Evolutionary conservation across 2,888 invertebrate genomes (phyloP).

Genomic region (Caenorhabditis sp.): DNA sequence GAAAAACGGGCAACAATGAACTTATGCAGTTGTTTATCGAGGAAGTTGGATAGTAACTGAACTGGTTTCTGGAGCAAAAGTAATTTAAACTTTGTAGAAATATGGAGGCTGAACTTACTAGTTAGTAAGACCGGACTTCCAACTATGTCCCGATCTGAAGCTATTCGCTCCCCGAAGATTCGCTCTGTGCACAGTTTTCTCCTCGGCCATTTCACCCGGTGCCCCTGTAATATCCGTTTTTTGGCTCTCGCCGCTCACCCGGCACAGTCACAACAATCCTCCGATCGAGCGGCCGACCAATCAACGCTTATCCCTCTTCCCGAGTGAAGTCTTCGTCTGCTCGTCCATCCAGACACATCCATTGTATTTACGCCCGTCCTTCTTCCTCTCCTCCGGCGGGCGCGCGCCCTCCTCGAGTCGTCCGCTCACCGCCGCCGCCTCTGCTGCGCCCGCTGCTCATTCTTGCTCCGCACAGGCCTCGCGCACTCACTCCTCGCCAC

Average conservation of each 20-base stretch:
- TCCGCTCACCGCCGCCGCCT: slow-evolving; percentile 16
- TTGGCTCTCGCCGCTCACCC: neutral
- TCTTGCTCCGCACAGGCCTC: slow-evolving; percentile 4
- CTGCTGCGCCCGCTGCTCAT: slow-evolving; percentile 5
- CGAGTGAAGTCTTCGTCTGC: neutral
- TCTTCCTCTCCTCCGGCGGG: slow-evolving; percentile 2
- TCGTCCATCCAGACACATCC: slow-evolving; percentile 31
- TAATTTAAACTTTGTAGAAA: no score
- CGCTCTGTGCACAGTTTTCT: neutral
- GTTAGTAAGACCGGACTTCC: no score
- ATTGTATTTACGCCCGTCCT: slow-evolving; percentile 39
- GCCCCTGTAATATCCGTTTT: slow-evolving; percentile 39
- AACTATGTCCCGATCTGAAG: no score
- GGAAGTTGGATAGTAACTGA: no score
- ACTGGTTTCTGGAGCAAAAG: no score
- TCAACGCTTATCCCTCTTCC: no score
- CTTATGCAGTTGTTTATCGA: no score
- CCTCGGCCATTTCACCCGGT: no score
- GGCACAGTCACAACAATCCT: slow-evolving; percentile 34
- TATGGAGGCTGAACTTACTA: no score
- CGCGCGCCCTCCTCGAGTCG: slow-evolving; percentile 31
- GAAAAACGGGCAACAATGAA: no score
- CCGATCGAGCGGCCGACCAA: no score
- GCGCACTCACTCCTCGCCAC: slow-evolving; percentile 18
- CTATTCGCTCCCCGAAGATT: no score